Evolutionary conservation across 2,113 vertebrate genomes (phyloP).

Genomic region (Epinephelus moara): DNA sequence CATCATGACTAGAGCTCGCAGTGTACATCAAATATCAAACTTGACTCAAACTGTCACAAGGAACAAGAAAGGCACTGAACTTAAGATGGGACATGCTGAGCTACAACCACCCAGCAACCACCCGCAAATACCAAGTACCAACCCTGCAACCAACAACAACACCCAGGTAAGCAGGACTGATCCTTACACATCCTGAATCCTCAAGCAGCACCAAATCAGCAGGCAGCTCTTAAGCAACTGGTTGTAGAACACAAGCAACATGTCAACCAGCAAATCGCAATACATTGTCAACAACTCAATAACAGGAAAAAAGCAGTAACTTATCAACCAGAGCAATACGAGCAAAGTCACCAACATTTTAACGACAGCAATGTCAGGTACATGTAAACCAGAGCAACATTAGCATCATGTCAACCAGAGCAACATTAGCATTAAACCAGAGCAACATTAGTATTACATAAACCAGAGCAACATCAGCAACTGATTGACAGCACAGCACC

Average conservation of each 20-base stretch:
- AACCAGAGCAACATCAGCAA: conserved; percentile 53
- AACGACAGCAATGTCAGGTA: conserved; percentile 28
- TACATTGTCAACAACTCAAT: conserved; percentile 39
- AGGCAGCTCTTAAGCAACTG: conserved; percentile 29
- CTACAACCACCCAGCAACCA: neutral
- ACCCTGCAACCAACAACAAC: conserved; percentile 26
- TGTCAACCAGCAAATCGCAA: conserved; percentile 46
- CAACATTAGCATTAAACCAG: conserved; percentile 54
- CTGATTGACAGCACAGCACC: conserved; percentile 48
- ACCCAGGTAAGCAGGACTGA: neutral
- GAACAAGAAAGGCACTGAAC: neutral
- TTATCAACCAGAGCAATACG: conserved; percentile 25
- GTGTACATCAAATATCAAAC: neutral
- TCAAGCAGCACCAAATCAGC: conserved; percentile 25
- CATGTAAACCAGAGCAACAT: conserved; percentile 32
- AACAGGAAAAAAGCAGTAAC: conserved; percentile 18
- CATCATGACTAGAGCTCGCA: neutral
- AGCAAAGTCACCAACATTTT: conserved; percentile 45
- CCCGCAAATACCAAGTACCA: conserved; percentile 21
- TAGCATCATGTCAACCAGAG: conserved; percentile 37
- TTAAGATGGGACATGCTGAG: neutral
- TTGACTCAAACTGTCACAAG: neutral
- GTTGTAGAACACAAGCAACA: conserved; percentile 17
- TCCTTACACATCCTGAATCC: neutral
- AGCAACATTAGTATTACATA: conserved; percentile 42